Base-by-base conservation (phyloP, 2,888 invertebrate genomes). In the Pasiphila rectangulata region DNA sequence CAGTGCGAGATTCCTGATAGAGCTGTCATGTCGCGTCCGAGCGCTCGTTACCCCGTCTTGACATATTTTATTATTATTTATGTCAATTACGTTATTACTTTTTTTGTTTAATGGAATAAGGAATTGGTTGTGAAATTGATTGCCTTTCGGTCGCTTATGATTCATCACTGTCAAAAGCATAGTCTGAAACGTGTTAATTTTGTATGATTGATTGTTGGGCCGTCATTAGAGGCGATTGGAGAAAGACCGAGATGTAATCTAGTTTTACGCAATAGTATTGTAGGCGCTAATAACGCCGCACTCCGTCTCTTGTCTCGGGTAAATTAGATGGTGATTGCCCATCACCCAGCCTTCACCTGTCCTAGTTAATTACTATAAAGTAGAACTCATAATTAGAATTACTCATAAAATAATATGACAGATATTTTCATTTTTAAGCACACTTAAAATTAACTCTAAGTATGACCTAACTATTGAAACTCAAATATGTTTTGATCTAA, bases 51-150 rank as follows among this genome's bases (percentile, higher is more conserved):
- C 84, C 82, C 78, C 73, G 82, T 81, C 84, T 79, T 83, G 86
- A 85, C 87, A 85, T 82, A 83, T 87, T 84, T 87, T 88, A 88
- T 87, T 86, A 87, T 88, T 88, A 87, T 88, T 87, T 88, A 88
- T 87, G 87, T 87, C 88, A 88, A 88, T 87, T 88, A 86, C 80
- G 79, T 85, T 87, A 86, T 87, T 87, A 82, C 85, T 84, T 86
- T 86, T 49, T 87, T 86, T 83, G 82, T 86, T 86, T 88, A 87
- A 86, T 87, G 86, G 80, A 87, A 86, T 86, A 86, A 85, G 85
- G 86, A 80, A 85, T 86, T 77, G 82, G 70, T 83, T 79, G 85
- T 83, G 84, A 84, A 86, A 86, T 87, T 86, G 87, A 87, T 87
- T 87, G 87, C 83, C 82, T 86, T 83, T 83, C 73, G 77, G 79